phyloP scores from a whole-genome alignment of 2,797 vertebrate genomes.

The Chaetophractus vellerosus region DNA sequence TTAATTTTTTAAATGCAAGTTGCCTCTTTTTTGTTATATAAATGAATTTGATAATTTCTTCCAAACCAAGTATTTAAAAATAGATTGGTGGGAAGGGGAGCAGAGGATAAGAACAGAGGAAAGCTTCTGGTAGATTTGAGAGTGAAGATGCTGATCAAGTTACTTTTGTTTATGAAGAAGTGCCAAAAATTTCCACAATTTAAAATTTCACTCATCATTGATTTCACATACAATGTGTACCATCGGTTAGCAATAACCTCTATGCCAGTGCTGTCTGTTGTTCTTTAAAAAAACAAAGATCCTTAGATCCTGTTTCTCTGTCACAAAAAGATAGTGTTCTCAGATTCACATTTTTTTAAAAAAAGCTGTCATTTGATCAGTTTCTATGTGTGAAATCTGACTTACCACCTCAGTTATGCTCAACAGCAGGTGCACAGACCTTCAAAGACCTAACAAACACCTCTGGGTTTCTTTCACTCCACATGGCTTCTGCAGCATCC shows the following conservation, averaged over 20 bases:
- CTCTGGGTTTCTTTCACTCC: constrained; percentile 63
- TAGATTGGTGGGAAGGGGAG: not conserved
- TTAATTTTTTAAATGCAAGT: not conserved
- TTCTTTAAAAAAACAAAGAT: constrained; percentile 53
- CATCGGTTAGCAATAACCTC: not conserved
- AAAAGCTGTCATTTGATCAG: constrained; percentile 40
- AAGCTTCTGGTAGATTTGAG: constrained; percentile 24
- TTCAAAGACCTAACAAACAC: constrained; percentile 68
- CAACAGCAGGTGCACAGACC: constrained; percentile 71
- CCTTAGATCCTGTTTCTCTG: not conserved
- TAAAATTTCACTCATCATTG: not conserved
- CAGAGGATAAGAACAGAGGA: constrained; percentile 6
- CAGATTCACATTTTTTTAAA: constrained; percentile 31
- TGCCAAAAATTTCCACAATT: not conserved
- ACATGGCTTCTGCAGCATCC: constrained; percentile 70
- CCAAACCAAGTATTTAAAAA: constrained; percentile 41
- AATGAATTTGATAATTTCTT: not conserved
- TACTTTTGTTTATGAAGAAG: not conserved
- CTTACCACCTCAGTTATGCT: not conserved
- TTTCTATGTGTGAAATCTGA: constrained; percentile 23
- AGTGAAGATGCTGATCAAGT: constrained; percentile 15
- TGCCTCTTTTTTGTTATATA: constrained; percentile 1
- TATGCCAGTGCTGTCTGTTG: not conserved
- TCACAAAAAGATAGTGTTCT: constrained; percentile 7
- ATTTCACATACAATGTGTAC: not conserved